Evolutionary conservation across 2,113 vertebrate genomes (phyloP).

Genomic region (Sterrhoptilus dennistouni): DNA sequence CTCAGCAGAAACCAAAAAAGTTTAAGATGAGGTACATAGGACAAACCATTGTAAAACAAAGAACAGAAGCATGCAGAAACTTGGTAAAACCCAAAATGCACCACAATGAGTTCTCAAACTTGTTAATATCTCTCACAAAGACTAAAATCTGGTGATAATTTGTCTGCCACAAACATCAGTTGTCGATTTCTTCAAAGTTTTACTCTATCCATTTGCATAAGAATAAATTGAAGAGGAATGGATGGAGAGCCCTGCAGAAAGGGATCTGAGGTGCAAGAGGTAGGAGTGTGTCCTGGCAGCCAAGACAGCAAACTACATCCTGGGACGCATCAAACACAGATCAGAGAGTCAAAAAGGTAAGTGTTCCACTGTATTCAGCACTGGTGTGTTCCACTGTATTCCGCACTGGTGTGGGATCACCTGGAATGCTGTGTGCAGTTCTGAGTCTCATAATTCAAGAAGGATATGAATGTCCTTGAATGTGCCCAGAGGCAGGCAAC

Average conservation of each 20-base stretch:
- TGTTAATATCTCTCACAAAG: neutral
- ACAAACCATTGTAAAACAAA: too few species aligned
- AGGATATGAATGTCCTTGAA: neutral
- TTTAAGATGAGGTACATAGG: too few species aligned
- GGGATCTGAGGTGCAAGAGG: neutral
- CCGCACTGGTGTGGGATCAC: fast-evolving
- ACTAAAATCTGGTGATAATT: neutral
- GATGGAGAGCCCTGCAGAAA: neutral
- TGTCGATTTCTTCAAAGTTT: neutral
- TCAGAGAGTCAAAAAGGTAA: neutral
- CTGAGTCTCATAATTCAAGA: neutral
- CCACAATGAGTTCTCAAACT: neutral
- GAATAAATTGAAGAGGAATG: neutral
- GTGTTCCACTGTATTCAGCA: neutral
- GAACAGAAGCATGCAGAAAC: too few species aligned
- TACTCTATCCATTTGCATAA: neutral
- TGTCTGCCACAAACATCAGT: neutral
- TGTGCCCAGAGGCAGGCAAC: neutral
- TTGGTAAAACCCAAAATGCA: too few species aligned
- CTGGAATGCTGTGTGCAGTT: neutral
- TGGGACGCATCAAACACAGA: neutral
- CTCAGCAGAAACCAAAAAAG: too few species aligned
- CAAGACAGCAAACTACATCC: neutral
- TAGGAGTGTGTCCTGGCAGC: neutral
- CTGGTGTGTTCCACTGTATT: neutral